Base-by-base conservation (phyloP, 1,140 invertebrate species). In the Papilio machaon region DNA sequence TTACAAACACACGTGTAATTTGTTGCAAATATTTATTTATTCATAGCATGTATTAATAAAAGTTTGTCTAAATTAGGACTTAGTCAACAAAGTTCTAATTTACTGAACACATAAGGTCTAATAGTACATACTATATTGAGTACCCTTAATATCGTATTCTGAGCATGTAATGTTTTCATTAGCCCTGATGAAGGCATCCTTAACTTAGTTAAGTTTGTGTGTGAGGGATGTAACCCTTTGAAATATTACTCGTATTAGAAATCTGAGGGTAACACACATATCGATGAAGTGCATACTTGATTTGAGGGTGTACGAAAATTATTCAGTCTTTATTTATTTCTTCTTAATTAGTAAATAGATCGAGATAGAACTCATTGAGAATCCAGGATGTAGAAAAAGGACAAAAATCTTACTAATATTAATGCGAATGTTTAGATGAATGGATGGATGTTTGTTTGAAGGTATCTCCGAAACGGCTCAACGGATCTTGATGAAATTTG, bases 151-250 rank as follows among this genome's bases (percentile, higher is more conserved):
- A 54, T 81, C 81, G 83, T 89, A 90, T 90, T 88, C 89, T 30
- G 78, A 82, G 82, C 86, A 85, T 83, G 87, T 85, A 83, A 84
- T 84, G 73, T 80, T 82, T 86, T 89, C 85, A 88, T 88, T 91
- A 89, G 81, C 75, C 46, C 81, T 90, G 86, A 88, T 89, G 89
- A 89, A 85, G 87, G 84, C 83, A 83, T 67, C 77, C 82, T 82
- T 89, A 91, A 90, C 84, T 85, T 80, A 81, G 84, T 89, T 89
- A 89, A 80, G 73, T 83, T 81, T 82, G 67, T 79, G 74, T 80
- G 23, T 80, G 49, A 80, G 78, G 81, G 47, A 19, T 80, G 79
- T 80, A 84, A 81, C 85, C 82, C 82, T 83, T 86, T 84, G 77
- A 80, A 70, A 70, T 70, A 82, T 79, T 78, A 67, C 80, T 73